Evolutionary conservation across 64 coral and sea anemone genomes (phyloP).

Genomic region (Pachyseris speciosa): DNA sequence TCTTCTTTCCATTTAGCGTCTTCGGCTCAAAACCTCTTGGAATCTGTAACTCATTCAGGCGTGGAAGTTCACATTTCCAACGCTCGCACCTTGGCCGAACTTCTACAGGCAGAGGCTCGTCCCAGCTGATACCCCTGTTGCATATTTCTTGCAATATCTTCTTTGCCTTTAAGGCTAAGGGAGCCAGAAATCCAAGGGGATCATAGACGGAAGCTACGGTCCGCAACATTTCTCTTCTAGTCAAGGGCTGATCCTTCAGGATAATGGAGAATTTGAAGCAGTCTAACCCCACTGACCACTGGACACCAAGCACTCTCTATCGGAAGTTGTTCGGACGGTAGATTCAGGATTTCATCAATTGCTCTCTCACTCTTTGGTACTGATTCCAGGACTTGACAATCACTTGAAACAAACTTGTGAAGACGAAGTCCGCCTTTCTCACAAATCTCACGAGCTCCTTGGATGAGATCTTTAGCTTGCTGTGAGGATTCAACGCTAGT

Average conservation of each 20-base stretch:
- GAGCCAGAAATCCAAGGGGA: slow-evolving; percentile 15
- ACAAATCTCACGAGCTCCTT: no score
- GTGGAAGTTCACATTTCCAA: neutral
- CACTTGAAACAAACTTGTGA: neutral
- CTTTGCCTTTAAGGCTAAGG: neutral
- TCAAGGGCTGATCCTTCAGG: neutral
- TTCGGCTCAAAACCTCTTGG: slow-evolving; percentile 14
- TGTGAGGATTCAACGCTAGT: neutral
- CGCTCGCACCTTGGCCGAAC: neutral
- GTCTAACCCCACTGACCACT: neutral
- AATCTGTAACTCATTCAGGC: slow-evolving; percentile 7
- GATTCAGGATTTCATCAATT: neutral
- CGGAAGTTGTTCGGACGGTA: neutral
- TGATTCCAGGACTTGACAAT: neutral
- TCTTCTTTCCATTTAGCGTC: neutral
- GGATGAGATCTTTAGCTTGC: neutral
- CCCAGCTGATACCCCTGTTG: neutral
- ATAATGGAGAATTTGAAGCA: neutral
- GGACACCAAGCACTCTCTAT: slow-evolving; percentile 7
- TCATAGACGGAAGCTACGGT: slow-evolving; percentile 38
- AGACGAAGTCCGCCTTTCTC: no score
- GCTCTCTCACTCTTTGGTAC: neutral
- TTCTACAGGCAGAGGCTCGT: neutral
- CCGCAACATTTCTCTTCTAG: neutral
- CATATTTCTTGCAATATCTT: slow-evolving; percentile 12